Evolutionary conservation across 2,888 invertebrate species (phyloP), one percentile per base, ranked within the genome.

Genomic region (Drosophila paracracens): DNA sequence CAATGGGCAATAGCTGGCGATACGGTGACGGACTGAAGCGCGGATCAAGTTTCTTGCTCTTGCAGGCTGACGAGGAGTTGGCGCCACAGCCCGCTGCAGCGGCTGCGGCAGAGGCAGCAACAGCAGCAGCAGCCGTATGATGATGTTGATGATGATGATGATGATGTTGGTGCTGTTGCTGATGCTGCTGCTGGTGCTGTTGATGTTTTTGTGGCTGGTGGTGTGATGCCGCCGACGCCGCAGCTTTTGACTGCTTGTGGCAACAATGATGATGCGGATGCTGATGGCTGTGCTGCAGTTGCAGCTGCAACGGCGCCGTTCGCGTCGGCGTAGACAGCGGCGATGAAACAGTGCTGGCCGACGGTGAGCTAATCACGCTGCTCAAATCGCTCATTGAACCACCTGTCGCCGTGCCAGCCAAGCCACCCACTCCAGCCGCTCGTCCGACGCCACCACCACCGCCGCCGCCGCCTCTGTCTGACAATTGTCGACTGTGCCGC

Each of bases 1-100:
- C 95, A 38, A 96, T 95, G 0, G 97, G 96, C 88, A 96, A 92
- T 70, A 96, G 93, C 79, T 93, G 93, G 79, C 93, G 92, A 78
- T 93, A 93, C 73, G 92, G 92, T 80, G 93, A 93, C 64, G 93
- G 92, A 73, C 91, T 92, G 81, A 92, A 82, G 59, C 91, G 90
- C 60, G 91, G 91, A 92, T 93, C 93, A 67, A 91, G 91, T 92
- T 93, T 93, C 89, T 92, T 91, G 81, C 91, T 91, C 87, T 92
- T 92, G 89, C 90, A 92, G 84, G 89, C 89, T 81, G 75, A 70
- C 66, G 58, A 57, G 54, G 73, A 58, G 74, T 61, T 59, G 72
- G 65, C 50, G 52, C 76, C 75, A 57, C 75, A 73, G 43, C 70
- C 77, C 36, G 68, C 62, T 33, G 68, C 57, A 53, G 74, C 74